These are phyloP conservation scores for Sphinx pinastri DNA, from an alignment of 2,888 invertebrate species.

Conservation along the genomic window DNA sequence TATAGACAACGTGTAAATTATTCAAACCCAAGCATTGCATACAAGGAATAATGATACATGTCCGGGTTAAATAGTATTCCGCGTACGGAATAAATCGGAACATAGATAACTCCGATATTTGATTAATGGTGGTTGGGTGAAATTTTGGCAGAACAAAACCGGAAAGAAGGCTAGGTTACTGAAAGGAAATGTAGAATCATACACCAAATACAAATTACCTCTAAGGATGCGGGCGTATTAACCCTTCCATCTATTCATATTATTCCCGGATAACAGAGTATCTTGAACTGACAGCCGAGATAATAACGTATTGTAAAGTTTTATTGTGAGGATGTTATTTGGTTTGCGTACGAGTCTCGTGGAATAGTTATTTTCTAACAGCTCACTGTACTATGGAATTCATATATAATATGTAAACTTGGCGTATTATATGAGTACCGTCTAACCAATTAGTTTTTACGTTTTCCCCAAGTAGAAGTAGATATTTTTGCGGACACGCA, in stretches of 20 bases:
- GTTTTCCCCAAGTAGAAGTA: slow-evolving; percentile 34
- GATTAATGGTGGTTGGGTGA: slow-evolving; percentile 67
- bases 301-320: slow-evolving; percentile 27
- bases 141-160: slow-evolving; percentile 55
- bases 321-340: neutral
- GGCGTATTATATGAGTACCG: neutral
- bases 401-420: neutral
- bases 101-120: slow-evolving; percentile 65
- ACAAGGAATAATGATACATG: slow-evolving; percentile 40
- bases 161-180: slow-evolving; percentile 50
- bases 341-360: neutral
- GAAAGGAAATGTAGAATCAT: slow-evolving; percentile 54
- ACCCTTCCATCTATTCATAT: slow-evolving; percentile 52
- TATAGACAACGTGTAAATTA: neutral
- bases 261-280: slow-evolving; percentile 45
- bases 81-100: slow-evolving; percentile 45
- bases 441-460: slow-evolving; percentile 34
- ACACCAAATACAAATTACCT: slow-evolving; percentile 66
- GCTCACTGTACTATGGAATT: neutral
- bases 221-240: slow-evolving; percentile 49
- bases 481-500: slow-evolving; percentile 40
- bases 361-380: neutral
- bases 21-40: slow-evolving; percentile 10
- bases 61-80: slow-evolving; percentile 46
- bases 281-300: slow-evolving; percentile 35